Conservation (phyloP, 1,140 invertebrate genomes). For the Meloidogyne hapla region DNA sequence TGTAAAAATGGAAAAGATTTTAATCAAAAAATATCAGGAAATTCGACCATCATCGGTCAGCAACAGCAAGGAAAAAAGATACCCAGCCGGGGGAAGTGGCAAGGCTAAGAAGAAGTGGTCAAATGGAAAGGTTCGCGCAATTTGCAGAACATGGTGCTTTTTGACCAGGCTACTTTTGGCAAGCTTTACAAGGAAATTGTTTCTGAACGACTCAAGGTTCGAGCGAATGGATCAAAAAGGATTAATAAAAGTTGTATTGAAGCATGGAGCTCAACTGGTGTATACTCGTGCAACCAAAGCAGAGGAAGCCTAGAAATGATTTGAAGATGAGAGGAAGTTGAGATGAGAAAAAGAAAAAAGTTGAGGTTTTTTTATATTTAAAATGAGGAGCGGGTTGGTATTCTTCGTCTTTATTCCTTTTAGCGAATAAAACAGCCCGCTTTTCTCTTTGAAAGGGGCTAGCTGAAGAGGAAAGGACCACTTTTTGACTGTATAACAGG, state of each 20-base stretch:
- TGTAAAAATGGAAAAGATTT: too few species aligned
- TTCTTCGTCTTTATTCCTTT: too few species aligned
- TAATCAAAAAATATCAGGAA: too few species aligned
- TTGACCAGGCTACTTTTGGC: constrained; percentile 95
- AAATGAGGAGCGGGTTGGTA: too few species aligned
- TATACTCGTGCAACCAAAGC: constrained; percentile 94
- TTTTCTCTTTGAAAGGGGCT: too few species aligned
- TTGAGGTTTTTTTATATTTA: too few species aligned
- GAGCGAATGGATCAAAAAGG: constrained; percentile 89
- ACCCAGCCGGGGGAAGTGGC: constrained; percentile 81
- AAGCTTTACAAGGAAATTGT: constrained; percentile 97
- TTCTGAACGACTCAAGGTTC: constrained; percentile 88
- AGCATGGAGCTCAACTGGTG: constrained; percentile 93
- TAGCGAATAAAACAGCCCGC: too few species aligned
- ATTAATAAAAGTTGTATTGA: constrained; percentile 84
- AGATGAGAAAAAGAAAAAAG: too few species aligned
- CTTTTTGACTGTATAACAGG: too few species aligned
- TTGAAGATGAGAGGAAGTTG: too few species aligned
- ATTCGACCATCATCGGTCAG: too few species aligned
- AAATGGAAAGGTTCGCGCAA: constrained; percentile 99
- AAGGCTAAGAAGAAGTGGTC: constrained; percentile 99
- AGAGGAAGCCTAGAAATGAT: constrained; percentile 67
- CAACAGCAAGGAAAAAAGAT: constrained; percentile 89
- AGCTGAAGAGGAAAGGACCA: too few species aligned
- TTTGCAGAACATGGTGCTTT: constrained; percentile 95